A percentile compares a stretch with the other conserved stretches of the same genome.
These are phyloP conservation scores for Drosophila imparisetae DNA, from an alignment of 2,888 invertebrate genomes.

Conservation along the genomic window DNA sequence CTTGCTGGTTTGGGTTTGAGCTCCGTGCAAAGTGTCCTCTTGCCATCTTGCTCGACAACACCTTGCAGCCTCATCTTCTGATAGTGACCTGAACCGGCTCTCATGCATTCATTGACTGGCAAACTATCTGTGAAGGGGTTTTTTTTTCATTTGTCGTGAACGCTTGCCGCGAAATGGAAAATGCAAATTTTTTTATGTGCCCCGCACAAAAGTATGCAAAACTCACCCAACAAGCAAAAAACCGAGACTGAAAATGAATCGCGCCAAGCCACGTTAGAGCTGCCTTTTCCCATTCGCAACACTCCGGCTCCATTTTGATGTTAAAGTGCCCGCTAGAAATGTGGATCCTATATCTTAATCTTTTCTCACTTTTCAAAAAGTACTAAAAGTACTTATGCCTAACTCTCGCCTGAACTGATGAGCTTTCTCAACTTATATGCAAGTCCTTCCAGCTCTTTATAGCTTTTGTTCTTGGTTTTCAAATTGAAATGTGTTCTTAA, in stretches of 20 bases:
- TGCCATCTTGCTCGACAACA: background rate
- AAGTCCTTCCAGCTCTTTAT: background rate
- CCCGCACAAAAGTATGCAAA: constrained; percentile 69
- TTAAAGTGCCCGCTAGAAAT: constrained; percentile 32
- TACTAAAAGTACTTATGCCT: constrained; percentile 17
- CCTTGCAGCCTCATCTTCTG: constrained; percentile 23
- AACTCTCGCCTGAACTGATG: constrained; percentile 8
- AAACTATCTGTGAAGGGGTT: background rate
- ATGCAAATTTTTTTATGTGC: constrained; percentile 65
- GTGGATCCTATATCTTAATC: constrained; percentile 15
- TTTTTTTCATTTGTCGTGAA: constrained; percentile 49
- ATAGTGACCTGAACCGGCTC: constrained; percentile 2
- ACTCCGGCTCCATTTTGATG: constrained; percentile 10
- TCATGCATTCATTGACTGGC: constrained; percentile 25
- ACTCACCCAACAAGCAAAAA: constrained; percentile 34
- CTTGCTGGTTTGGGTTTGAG: constrained; percentile 8
- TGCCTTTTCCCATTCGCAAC: background rate
- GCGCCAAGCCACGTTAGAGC: constrained; percentile 3
- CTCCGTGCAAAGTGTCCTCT: background rate
- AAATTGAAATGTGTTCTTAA: background rate
- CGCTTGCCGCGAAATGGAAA: constrained; percentile 62
- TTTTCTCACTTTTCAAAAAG: constrained; percentile 1
- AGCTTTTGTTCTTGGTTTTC: background rate
- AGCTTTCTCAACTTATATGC: background rate
- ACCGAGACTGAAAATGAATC: constrained; percentile 13